Conservation (phyloP, 2,113 vertebrate genomes). For the Odocoileus hemionus region DNA sequence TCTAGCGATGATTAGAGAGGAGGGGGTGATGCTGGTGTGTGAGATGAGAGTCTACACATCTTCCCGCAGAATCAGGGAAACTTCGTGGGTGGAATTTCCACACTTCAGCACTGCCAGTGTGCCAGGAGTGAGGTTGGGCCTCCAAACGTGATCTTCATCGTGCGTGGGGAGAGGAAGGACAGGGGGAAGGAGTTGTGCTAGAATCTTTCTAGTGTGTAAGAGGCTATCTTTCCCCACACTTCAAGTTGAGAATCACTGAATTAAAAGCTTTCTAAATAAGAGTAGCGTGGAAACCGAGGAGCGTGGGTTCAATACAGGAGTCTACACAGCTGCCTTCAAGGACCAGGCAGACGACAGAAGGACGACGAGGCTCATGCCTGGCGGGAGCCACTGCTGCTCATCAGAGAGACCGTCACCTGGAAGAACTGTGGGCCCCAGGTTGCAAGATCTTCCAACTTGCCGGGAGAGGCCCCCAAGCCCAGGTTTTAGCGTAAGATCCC, state of each 20-base stretch:
- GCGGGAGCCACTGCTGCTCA: neutral
- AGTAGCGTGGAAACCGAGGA: neutral
- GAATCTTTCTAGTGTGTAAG: neutral
- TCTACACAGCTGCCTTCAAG: neutral
- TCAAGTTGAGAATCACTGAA: neutral
- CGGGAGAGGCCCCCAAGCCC: neutral
- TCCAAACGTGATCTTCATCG: neutral
- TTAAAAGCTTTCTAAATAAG: neutral
- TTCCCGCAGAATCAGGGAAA: neutral
- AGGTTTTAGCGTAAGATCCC: neutral
- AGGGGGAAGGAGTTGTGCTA: neutral
- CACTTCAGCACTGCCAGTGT: neutral
- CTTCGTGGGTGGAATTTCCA: neutral
- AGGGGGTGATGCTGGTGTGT: neutral
- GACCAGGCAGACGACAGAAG: neutral
- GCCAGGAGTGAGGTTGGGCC: neutral
- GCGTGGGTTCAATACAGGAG: rapidly evolving
- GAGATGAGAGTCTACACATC: neutral
- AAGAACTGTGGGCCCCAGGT: neutral
- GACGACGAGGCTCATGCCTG: neutral
- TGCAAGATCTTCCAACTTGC: neutral
- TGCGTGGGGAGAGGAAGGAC: neutral
- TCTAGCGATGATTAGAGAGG: constrained; percentile 15
- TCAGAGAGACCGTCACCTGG: neutral
- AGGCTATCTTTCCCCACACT: neutral